Conservation (phyloP, 2,797 vertebrate genomes). For the Sphenopsis melanotis region DNA sequence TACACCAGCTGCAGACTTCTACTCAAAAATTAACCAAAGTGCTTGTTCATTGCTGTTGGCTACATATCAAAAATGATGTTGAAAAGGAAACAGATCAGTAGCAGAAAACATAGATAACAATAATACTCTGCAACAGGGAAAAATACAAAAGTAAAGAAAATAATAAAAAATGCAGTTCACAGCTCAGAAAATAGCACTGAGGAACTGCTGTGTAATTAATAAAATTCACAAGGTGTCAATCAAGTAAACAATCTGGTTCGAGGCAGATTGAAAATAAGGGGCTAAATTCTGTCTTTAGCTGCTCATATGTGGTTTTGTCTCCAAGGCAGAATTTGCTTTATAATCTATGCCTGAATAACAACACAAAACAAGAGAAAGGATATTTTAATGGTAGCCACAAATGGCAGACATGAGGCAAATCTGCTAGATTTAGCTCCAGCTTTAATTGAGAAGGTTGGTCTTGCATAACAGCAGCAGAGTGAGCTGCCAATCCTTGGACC, state of each 20-base stretch:
- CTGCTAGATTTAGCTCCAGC: not conserved
- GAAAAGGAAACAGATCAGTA: not conserved
- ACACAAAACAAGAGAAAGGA: conserved; percentile 1
- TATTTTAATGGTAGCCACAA: conserved; percentile 2
- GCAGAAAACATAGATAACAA: not conserved
- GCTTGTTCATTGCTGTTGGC: conserved; percentile 25
- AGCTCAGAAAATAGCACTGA: not conserved
- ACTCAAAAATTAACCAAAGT: conserved; percentile 15
- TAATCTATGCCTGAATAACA: conserved; percentile 1
- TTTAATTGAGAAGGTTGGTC: conserved; percentile 50
- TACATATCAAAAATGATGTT: not conserved
- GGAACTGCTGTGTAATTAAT: conserved; percentile 35
- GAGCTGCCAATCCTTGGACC: conserved; percentile 9
- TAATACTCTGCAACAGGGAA: not conserved
- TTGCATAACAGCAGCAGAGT: conserved; percentile 26
- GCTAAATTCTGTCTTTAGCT: conserved; percentile 25
- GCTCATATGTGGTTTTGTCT: conserved; percentile 1
- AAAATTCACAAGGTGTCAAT: conserved; percentile 30
- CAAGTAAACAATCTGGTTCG: conserved; percentile 2
- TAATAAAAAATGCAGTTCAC: not conserved
- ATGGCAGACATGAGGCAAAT: conserved; percentile 9
- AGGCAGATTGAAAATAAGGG: conserved; percentile 22
- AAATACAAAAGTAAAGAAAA: conserved; percentile 1
- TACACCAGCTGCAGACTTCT: conserved; percentile 15
- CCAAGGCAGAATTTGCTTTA: conserved; percentile 25